phyloP scores from a whole-genome alignment of 2,888 invertebrate species.

The Lottia gigantea region DNA sequence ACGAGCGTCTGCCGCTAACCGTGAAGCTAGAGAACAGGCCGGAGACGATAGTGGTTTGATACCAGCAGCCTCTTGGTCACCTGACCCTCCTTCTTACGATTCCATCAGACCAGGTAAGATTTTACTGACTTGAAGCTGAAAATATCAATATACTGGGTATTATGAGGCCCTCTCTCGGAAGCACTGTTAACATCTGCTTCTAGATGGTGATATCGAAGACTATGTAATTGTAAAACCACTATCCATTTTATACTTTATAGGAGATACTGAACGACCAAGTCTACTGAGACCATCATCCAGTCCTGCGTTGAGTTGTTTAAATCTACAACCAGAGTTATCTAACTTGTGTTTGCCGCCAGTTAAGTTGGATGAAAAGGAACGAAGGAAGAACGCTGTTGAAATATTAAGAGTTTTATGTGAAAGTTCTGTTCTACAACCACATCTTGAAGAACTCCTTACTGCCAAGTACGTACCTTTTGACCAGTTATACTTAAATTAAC shows the following conservation, averaged over 20 bases:
- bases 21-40: constrained; percentile 58
- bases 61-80: constrained; percentile 76
- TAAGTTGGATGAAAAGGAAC: constrained; percentile 77
- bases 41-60: constrained; percentile 70
- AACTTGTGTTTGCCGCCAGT: constrained; percentile 55
- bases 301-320: constrained; percentile 31
- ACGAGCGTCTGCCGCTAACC: constrained; percentile 68
- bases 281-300: constrained; percentile 41
- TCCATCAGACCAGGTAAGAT: constrained; percentile 48
- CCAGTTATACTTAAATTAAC: too few species aligned
- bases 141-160: too few species aligned
- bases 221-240: too few species aligned
- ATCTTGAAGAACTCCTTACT: constrained; percentile 85
- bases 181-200: too few species aligned
- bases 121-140: too few species aligned
- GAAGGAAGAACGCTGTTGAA: constrained; percentile 85
- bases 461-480: constrained; percentile 75
- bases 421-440: constrained; percentile 80
- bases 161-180: too few species aligned
- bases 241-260: too few species aligned
- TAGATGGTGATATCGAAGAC: too few species aligned
- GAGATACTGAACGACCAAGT: constrained; percentile 31
- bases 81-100: constrained; percentile 74
- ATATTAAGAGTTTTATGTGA: constrained; percentile 86
- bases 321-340: constrained; percentile 47